Evolutionary conservation across 2,113 vertebrate species (phyloP).

Genomic region (Dipodomys ordii): DNA sequence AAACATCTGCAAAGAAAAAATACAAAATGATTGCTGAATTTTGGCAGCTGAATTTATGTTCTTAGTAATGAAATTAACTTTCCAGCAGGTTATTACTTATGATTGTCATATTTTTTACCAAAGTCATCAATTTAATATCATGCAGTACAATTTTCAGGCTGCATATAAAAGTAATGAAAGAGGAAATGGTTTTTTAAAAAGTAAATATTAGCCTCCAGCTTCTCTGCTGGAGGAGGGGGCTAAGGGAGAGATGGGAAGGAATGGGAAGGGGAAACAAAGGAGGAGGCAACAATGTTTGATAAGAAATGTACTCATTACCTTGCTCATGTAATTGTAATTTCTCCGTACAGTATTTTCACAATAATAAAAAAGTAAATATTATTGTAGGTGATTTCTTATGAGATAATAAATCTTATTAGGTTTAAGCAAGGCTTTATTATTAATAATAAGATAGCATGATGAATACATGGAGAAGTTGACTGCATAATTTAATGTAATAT

Average conservation of each 20-base stretch:
- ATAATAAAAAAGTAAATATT: too few species aligned
- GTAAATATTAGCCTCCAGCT: too few species aligned
- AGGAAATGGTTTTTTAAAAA: background rate
- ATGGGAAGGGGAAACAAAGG: too few species aligned
- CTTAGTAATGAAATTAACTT: too few species aligned
- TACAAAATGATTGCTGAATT: background rate
- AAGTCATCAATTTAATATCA: background rate
- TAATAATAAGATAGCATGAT: background rate
- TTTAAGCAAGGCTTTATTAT: background rate
- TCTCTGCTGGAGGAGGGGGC: too few species aligned
- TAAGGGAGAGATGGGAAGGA: too few species aligned
- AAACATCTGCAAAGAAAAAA: background rate
- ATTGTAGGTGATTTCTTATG: background rate
- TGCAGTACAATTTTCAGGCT: background rate
- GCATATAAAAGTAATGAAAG: background rate
- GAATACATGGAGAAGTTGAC: background rate
- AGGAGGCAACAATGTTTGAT: too few species aligned
- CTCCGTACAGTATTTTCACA: too few species aligned
- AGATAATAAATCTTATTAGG: too few species aligned
- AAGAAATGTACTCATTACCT: too few species aligned
- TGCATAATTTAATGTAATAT: background rate
- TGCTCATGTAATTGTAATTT: too few species aligned
- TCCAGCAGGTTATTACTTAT: fast-evolving
- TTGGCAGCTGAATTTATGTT: background rate
- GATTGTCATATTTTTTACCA: background rate